A percentile compares a stretch with the other conserved stretches of the same genome.
phyloP scores from a whole-genome alignment of 2,113 vertebrate species.

The Bubalus kerabau region DNA sequence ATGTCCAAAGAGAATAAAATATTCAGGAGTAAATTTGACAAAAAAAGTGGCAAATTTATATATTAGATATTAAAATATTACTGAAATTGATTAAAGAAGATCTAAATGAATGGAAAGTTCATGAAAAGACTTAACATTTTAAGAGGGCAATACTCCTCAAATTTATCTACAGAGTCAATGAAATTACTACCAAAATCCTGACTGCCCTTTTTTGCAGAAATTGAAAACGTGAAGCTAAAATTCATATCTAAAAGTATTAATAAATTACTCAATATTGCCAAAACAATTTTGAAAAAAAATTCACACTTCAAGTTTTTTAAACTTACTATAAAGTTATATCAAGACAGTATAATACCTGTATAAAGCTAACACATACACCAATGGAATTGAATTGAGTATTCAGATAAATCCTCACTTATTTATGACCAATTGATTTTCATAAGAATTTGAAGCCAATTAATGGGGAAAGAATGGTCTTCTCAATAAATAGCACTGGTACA shows the following conservation, averaged over 20 bases:
- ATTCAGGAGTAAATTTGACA: background rate
- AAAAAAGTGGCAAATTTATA: background rate
- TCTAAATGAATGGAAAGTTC: background rate
- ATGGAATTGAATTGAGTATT: background rate
- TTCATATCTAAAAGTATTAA: background rate
- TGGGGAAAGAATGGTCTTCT: background rate
- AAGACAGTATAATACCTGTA: background rate
- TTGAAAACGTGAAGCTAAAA: background rate
- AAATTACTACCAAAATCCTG: background rate
- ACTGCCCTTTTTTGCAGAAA: background rate
- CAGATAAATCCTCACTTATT: background rate
- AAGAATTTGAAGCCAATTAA: background rate
- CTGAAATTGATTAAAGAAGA: background rate
- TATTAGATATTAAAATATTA: background rate
- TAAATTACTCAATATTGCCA: background rate
- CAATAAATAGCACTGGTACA: background rate
- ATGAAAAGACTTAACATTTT: background rate
- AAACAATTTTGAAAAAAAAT: background rate
- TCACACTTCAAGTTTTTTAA: background rate
- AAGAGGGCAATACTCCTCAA: background rate
- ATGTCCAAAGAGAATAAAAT: background rate
- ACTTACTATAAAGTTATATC: background rate
- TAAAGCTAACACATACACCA: background rate
- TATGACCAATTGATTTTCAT: background rate
- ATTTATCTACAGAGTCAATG: background rate